Base-by-base conservation (phyloP, 2,113 vertebrate species). In the Oriolus oriolus region DNA sequence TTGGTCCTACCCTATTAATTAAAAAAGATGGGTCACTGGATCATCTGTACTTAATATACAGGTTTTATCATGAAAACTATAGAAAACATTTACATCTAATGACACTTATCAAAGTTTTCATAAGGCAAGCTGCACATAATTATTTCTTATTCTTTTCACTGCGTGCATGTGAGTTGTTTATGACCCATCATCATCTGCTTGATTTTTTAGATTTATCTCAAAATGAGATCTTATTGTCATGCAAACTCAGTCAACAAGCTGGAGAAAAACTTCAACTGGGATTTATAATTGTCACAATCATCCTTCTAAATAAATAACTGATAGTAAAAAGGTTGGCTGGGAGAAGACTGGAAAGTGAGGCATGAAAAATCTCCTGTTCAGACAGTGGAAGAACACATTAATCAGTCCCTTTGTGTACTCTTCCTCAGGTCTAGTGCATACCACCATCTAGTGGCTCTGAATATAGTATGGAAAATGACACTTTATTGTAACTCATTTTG, bases 381-480 rank as follows among this genome's bases (percentile, higher is more conserved):
- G 49, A 10, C 23, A 59, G 75, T 0, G 13, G 90, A 95, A 56
- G 90, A 80, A 68, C 33, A 90, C 78, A 31, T 87, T 61, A 49
- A 80, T 80, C 84, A 66, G 85, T 59, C 9, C 11, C 9, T 77
- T 42, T 63, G 41, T 35, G 74, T 28, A 9, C n/a, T 75, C 84
- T 75, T 90, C 57, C 66, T 92, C 79, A 77, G 88, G 63, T 96
- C 79, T 96, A 61, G 92, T 57, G 53, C 76, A 91, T 56, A 92
- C 75, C 82, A 88, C 90, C 91, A 96, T 90, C 90, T 94, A 95
- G 93, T 86, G 95, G 92, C 63, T 80, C 59, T 45, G 71, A 79
- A 13, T 45, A 50, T 53, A 69, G 61, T 6, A 30, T 8, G 49
- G 64, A 41, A 70, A 61, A 57, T 31, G 2, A 63, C 33, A 49